Evolutionary conservation across 1,140 invertebrate genomes (phyloP), one percentile per base, ranked within the genome.

Genomic region (Hypsibius dujardini): DNA sequence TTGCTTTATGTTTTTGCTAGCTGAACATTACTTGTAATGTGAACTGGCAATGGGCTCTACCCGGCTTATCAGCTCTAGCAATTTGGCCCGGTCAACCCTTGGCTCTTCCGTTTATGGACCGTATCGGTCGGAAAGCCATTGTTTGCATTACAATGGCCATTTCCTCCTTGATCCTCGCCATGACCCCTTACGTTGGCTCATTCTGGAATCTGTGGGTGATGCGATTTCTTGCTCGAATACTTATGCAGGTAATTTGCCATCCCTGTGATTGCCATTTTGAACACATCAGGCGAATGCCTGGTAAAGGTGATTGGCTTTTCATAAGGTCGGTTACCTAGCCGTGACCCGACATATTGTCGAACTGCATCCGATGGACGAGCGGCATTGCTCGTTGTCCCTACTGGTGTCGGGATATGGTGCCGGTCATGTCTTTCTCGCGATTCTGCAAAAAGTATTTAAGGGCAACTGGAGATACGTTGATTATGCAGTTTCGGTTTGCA

Each of bases 41-140:
- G 7, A n/a, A 12, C 7, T 56, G 7, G 7, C 7, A n/a, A 7
- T 56, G 7, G 50, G 50, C 50, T 7, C n/a, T 56, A 7, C 50
- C 50, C n/a, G 50, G 50, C 7, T 56, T 56, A n/a, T 56, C 50
- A 56, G n/a, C 7, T 56, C 7, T 56, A 12, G 50, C 50, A 7
- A 56, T 56, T n/a, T 56, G 50, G 50, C 50, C 50, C 50, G 7
- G 7, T 56, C 50, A 56, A 56, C 50, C 50, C 50, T 56, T 56
- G 50, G 7, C 50, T 56, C n/a, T 56, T 12, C 50, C 50, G 7
- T 56, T 56, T n/a, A 56, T 56, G 50, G 50, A 56, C n/a, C 7
- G n/a, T 7, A 7, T 56, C 7, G 50, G 50, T n/a, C 7, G 50
- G 50, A 56, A 56, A 56, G 7, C 50, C n/a, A n/a, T 56, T 7